Conservation (phyloP, 1,140 invertebrate genomes). For the Papilio glaucus region DNA sequence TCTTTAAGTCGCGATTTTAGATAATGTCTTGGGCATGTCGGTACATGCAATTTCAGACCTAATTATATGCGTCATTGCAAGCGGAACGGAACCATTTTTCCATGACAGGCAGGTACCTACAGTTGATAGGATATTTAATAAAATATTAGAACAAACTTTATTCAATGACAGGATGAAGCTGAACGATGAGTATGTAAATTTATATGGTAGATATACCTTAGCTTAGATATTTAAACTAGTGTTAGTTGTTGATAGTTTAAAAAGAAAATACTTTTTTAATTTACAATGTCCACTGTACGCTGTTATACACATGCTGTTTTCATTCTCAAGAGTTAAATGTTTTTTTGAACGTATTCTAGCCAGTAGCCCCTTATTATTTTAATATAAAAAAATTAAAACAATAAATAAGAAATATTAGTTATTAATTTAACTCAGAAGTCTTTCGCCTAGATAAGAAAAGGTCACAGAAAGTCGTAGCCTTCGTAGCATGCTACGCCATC, state of each 20-base stretch:
- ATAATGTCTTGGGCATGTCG: slow-evolving; percentile 37
- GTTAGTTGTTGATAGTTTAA: no score
- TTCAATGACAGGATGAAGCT: background rate
- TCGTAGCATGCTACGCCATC: slow-evolving; percentile 68
- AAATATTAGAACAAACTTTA: slow-evolving; percentile 16
- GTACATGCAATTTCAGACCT: slow-evolving; percentile 35
- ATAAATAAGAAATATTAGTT: slow-evolving; percentile 7
- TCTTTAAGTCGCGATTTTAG: slow-evolving; percentile 37
- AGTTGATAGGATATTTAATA: background rate
- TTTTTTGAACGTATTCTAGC: no score
- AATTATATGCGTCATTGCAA: slow-evolving; percentile 16
- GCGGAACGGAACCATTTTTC: slow-evolving; percentile 27
- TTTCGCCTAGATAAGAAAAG: background rate
- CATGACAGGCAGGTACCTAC: slow-evolving; percentile 1
- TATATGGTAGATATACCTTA: no score
- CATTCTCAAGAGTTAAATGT: no score
- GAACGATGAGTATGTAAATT: no score
- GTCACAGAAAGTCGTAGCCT: slow-evolving; percentile 15
- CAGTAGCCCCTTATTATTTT: no score
- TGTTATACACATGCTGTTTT: no score
- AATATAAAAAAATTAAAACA: no score
- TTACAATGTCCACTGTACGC: no score
- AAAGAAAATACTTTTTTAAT: no score
- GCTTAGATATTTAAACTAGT: no score
- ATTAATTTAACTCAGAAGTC: slow-evolving; percentile 3